Conservation (phyloP, 2,113 vertebrate species). For the Varanus komodoensis region DNA sequence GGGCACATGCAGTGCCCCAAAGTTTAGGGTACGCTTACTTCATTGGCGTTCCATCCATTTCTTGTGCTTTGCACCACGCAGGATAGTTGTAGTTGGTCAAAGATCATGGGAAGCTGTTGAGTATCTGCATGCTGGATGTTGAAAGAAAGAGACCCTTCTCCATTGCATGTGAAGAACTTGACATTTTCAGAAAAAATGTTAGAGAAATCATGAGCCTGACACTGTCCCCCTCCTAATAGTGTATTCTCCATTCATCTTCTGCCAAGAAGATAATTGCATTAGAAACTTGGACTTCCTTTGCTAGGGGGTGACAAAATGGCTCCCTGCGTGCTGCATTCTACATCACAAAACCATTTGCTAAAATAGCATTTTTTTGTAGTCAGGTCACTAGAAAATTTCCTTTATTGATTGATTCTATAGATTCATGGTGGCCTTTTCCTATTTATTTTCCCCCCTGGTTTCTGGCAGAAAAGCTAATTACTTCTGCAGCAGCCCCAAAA, state of each 20-base stretch:
- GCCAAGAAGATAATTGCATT: constrained; percentile 36
- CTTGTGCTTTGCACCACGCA: neutral
- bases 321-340: constrained; percentile 53
- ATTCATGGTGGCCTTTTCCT: constrained; percentile 67
- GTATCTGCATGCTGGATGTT: neutral
- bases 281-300: constrained; percentile 36
- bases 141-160: neutral
- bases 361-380: constrained; percentile 66
- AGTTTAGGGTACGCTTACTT: too few relatives aligned
- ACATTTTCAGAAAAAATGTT: neutral
- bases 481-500: constrained; percentile 75
- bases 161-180: too few relatives aligned
- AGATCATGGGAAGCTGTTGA: neutral
- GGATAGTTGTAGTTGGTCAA: neutral
- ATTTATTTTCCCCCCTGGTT: constrained; percentile 26
- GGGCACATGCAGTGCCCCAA: too few relatives aligned
- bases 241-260: constrained; percentile 44
- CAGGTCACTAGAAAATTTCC: constrained; percentile 77
- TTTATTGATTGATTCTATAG: constrained; percentile 75
- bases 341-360: constrained; percentile 59
- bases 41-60: neutral
- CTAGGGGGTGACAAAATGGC: constrained; percentile 47
- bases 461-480: constrained; percentile 72
- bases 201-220: neutral
- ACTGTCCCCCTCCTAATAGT: constrained; percentile 18